A percentile compares a stretch with the other conserved stretches of the same genome.
Evolutionary conservation across 1,140 invertebrate genomes (phyloP).

Genomic region (Drosophila mayri): DNA sequence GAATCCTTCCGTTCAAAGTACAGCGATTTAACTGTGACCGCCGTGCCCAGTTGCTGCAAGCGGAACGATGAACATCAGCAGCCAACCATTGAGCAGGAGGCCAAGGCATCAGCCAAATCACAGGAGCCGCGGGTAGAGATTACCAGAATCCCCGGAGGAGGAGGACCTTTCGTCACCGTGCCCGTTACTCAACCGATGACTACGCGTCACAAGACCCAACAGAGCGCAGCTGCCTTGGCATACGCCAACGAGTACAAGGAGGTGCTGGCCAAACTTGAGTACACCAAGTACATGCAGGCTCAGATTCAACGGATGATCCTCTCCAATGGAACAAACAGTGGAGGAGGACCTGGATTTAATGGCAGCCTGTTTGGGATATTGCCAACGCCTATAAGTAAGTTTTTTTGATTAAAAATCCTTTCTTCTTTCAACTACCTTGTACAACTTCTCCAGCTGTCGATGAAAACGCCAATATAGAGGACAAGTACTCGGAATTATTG

Average conservation of each 20-base stretch:
- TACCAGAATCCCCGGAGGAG: slow-evolving; percentile 21
- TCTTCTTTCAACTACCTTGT: background rate
- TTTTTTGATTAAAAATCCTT: background rate
- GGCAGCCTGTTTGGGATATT: background rate
- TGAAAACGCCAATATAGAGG: slow-evolving; percentile 35
- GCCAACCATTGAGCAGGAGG: background rate
- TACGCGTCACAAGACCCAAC: slow-evolving; percentile 30
- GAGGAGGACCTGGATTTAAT: slow-evolving; percentile 1
- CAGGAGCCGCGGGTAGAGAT: slow-evolving; percentile 55
- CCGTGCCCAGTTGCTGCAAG: slow-evolving; percentile 35
- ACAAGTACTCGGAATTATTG: slow-evolving; percentile 50
- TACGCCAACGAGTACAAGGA: slow-evolving; percentile 67
- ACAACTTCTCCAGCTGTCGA: slow-evolving; percentile 25
- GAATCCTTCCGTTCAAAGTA: slow-evolving; percentile 69
- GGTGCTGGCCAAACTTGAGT: slow-evolving; percentile 69
- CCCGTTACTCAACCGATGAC: background rate
- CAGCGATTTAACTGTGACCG: slow-evolving; percentile 67
- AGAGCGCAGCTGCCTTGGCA: slow-evolving; percentile 17
- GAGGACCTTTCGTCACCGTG: background rate
- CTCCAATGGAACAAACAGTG: slow-evolving; percentile 6
- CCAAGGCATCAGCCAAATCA: background rate
- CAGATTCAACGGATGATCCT: slow-evolving; percentile 57
- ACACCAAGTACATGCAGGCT: slow-evolving; percentile 62
- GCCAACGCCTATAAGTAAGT: slow-evolving; percentile 22
- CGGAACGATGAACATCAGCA: background rate